A percentile compares a stretch with the other conserved stretches of the same genome.
These are phyloP conservation scores for Drosophila nikananu DNA, from an alignment of 1,140 invertebrate species.

Conservation along the genomic window DNA sequence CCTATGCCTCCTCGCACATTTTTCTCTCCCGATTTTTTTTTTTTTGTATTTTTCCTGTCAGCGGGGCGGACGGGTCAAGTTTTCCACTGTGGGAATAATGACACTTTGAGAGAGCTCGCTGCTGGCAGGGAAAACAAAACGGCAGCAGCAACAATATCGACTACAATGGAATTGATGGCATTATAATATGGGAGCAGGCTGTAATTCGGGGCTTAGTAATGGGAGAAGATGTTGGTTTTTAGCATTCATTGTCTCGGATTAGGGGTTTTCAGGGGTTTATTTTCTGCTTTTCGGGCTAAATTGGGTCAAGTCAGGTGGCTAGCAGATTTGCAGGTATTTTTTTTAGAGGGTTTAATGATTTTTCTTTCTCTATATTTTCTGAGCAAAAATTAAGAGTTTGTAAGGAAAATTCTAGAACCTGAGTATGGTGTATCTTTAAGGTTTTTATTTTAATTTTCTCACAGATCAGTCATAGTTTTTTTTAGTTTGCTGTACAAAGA, in stretches of 20 bases:
- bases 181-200: conserved; percentile 50
- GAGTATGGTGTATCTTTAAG: neutral
- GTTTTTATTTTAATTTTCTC: too few species aligned
- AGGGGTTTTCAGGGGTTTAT: conserved; percentile 28
- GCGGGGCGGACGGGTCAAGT: conserved; percentile 43
- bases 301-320: conserved; percentile 44
- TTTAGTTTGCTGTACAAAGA: too few species aligned
- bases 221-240: conserved; percentile 24
- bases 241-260: conserved; percentile 41
- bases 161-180: conserved; percentile 54
- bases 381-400: neutral
- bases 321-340: conserved; percentile 14
- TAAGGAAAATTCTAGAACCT: neutral
- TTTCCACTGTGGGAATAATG: conserved; percentile 59
- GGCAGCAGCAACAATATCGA: conserved; percentile 24
- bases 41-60: conserved; percentile 26
- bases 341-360: neutral
- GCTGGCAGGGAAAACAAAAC: conserved; percentile 45
- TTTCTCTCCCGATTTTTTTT: conserved; percentile 8
- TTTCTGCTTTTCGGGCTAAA: conserved; percentile 30
- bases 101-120: conserved; percentile 35
- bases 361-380: neutral
- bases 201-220: conserved; percentile 50
- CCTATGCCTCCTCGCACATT: conserved; percentile 3
- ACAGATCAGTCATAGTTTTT: too few species aligned